Base-by-base conservation (phyloP, 2,888 invertebrate genomes). In the Dione vanillae region DNA sequence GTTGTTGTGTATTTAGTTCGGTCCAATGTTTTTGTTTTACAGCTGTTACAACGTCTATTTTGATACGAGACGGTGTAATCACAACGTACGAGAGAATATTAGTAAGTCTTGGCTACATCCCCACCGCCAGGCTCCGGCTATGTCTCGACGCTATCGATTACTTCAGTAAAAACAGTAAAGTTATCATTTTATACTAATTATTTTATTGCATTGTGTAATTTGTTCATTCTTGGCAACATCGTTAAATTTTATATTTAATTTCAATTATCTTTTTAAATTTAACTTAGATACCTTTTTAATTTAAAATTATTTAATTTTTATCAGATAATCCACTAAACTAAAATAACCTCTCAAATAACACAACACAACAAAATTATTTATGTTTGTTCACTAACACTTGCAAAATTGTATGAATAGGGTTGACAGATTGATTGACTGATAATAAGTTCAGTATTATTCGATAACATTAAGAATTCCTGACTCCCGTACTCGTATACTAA, bases 81-180 rank as follows among this genome's bases (percentile, higher is more conserved):
- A 81, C 88, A 11, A 95, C 95, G 10, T 93, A 95, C 80, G 95
- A 95, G 80, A 94, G 95, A 76, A 92, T 94, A 14, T 89, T 95
- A 74, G 92, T 94, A 51, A 94, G 92, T 78, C 88, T 95, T 73
- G 95, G 95, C 56, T 94, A 94, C 78, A 94, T 94, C 74, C 95
- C 95, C 41, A 94, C 94, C 51, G 91, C 94, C 69, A 94, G 95
- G 78, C 87, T 96, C 43, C 94, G 95, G 71, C 91, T 95, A 16
- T 94, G 95, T 68, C 89, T 96, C 70, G 96, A 96, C 79, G 95
- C 95, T 72, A 94, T 96, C 74, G 95, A 94, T 82, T 94, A 95
- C 84, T 94, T 96, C 78, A 95, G 96, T 78, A 95, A 94, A 88
- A 95, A 95, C 88, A 95, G 96, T 93, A 91, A 86, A 90, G 91